Evolutionary conservation across 2,797 vertebrate genomes (phyloP).

Genomic region (Amazonetta brasiliensis): DNA sequence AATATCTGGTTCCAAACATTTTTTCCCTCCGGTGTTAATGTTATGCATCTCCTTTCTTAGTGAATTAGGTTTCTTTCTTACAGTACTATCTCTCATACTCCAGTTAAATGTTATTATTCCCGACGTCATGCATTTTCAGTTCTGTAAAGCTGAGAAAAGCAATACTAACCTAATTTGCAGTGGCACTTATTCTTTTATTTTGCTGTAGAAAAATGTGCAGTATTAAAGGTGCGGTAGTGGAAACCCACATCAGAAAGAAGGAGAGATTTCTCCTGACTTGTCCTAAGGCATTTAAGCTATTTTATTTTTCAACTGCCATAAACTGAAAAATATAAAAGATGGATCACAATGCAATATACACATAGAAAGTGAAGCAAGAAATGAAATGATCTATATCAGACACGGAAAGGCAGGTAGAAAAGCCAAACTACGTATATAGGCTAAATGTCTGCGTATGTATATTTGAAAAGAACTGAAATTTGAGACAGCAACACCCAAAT

Average conservation of each 20-base stretch:
- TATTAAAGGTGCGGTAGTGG: not conserved
- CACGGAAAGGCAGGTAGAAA: not conserved
- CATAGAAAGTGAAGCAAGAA: constrained; percentile 46
- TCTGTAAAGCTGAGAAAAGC: not conserved
- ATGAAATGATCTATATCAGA: constrained; percentile 7
- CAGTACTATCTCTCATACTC: not conserved
- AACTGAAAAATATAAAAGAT: constrained; percentile 52
- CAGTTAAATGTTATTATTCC: not conserved
- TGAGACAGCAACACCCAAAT: not conserved
- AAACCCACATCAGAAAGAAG: not conserved
- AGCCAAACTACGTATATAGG: not conserved
- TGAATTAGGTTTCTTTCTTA: not conserved
- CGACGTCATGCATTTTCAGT: not conserved
- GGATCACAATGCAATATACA: constrained; percentile 18
- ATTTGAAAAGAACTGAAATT: not conserved
- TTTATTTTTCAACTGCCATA: constrained; percentile 66
- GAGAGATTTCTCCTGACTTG: constrained; percentile 41
- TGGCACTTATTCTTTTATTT: constrained; percentile 21
- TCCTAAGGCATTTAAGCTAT: constrained; percentile 28
- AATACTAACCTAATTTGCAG: not conserved
- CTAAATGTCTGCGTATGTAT: not conserved
- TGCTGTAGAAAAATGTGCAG: constrained; percentile 24
- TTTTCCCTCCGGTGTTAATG: not conserved
- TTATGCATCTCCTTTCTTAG: not conserved
- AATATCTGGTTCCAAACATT: not conserved